phyloP scores from a whole-genome alignment of 2,797 vertebrate genomes.

The Serranus cabrilla region DNA sequence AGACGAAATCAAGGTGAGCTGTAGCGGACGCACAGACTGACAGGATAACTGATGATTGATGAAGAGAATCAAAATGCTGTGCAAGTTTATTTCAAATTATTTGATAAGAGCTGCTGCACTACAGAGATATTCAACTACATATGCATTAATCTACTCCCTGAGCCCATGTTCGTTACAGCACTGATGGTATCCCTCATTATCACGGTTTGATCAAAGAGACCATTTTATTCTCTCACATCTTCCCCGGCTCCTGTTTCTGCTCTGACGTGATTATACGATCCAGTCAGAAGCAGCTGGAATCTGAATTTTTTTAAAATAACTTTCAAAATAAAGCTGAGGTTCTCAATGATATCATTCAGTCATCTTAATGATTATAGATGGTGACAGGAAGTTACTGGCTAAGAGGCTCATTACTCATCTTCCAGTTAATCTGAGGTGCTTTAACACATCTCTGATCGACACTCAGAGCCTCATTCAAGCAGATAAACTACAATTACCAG shows the following conservation, averaged over 20 bases:
- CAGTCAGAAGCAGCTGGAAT: conserved; percentile 33
- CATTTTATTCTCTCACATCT: conserved; percentile 30
- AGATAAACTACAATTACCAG: neutral
- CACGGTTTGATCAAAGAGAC: conserved; percentile 48
- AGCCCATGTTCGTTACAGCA: conserved; percentile 40
- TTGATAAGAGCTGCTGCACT: conserved; percentile 72
- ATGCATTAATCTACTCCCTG: conserved; percentile 49
- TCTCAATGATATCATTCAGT: conserved; percentile 7
- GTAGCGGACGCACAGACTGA: conserved; percentile 39
- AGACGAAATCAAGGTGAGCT: conserved; percentile 36
- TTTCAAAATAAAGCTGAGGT: conserved; percentile 3
- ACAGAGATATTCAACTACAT: conserved; percentile 68
- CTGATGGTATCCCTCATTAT: conserved; percentile 48
- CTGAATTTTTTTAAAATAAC: conserved; percentile 11
- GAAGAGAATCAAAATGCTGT: conserved; percentile 47
- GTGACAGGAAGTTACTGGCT: neutral
- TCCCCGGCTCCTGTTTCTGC: conserved; percentile 1
- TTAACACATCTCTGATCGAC: conserved; percentile 5
- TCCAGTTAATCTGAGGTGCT: neutral
- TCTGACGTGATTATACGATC: conserved; percentile 16
- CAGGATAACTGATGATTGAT: conserved; percentile 69
- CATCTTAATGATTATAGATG: conserved; percentile 19
- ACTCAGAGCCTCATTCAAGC: neutral
- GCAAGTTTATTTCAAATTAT: conserved; percentile 71
- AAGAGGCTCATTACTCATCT: conserved; percentile 25